Percentiles rank a stretch among this genome's conserved stretches.
Evolutionary conservation across 2,797 vertebrate species (phyloP).

Genomic region (Cossypha dichroa): DNA sequence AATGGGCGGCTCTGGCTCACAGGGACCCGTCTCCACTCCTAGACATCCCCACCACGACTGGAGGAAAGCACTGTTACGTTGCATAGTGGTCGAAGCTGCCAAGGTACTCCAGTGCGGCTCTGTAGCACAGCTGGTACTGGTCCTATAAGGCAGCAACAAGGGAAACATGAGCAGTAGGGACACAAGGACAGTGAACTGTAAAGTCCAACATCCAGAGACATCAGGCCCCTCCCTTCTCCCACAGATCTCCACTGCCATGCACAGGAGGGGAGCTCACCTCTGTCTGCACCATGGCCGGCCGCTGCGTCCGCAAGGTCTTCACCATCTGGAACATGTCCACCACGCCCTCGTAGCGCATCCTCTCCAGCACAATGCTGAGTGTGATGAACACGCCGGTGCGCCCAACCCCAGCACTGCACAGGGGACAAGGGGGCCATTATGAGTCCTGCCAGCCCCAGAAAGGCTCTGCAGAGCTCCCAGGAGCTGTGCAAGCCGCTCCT

Average conservation of each 20-base stretch:
- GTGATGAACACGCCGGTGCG: slow-evolving; percentile 95
- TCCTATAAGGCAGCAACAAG: slow-evolving; percentile 77
- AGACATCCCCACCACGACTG: slow-evolving; percentile 70
- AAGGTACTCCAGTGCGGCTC: slow-evolving; percentile 95
- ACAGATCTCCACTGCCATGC: fast-evolving
- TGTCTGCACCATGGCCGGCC: slow-evolving; percentile 97
- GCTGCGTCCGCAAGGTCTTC: slow-evolving; percentile 93
- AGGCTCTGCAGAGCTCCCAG: neutral
- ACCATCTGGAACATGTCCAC: slow-evolving; percentile 98
- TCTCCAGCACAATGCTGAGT: slow-evolving; percentile 93
- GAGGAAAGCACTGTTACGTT: slow-evolving; percentile 88
- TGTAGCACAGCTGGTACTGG: slow-evolving; percentile 98
- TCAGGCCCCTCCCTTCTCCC: neutral
- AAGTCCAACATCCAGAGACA: neutral
- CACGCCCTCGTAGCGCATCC: slow-evolving; percentile 94
- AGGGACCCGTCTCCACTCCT: slow-evolving; percentile 80
- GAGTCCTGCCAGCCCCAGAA: neutral
- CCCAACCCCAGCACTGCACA: slow-evolving; percentile 90
- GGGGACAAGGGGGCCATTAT: neutral
- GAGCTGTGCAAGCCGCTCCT: fast-evolving
- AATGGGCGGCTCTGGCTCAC: slow-evolving; percentile 84
- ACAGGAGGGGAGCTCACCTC: slow-evolving; percentile 78
- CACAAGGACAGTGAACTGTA: neutral
- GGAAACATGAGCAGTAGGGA: neutral
- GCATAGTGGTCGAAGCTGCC: slow-evolving; percentile 99